These are phyloP conservation scores for Urocolius indicus DNA, from an alignment of 2,113 vertebrate genomes.

Conservation along the genomic window DNA sequence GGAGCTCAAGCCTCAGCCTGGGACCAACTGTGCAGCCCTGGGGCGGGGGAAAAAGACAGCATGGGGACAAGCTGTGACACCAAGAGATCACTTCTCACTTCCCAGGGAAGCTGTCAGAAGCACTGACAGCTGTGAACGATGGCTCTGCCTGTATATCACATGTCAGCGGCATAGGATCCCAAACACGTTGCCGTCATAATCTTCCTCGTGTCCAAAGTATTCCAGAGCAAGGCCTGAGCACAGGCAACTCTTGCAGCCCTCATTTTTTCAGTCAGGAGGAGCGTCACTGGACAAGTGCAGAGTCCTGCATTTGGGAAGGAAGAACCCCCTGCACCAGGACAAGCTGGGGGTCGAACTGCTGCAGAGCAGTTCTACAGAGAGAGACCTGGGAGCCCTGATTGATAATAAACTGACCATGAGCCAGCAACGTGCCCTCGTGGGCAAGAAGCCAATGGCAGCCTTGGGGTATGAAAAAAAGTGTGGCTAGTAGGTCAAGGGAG, in stretches of 20 bases:
- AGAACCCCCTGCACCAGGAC: too few relatives aligned
- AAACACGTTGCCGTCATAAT: background rate
- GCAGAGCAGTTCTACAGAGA: too few relatives aligned
- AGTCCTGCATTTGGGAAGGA: too few relatives aligned
- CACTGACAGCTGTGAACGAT: accelerated
- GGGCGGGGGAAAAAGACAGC: background rate
- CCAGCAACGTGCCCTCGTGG: too few relatives aligned
- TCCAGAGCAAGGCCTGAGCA: background rate
- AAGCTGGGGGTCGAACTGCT: too few relatives aligned
- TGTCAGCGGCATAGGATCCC: accelerated
- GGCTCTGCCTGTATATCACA: background rate
- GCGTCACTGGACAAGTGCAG: too few relatives aligned
- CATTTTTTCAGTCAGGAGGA: background rate
- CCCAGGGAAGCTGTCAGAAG: background rate
- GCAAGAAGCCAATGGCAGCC: too few relatives aligned
- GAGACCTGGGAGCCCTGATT: too few relatives aligned
- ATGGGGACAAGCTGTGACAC: accelerated
- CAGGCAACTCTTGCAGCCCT: background rate
- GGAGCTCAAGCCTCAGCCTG: background rate
- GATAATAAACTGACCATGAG: too few relatives aligned
- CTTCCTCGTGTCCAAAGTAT: background rate
- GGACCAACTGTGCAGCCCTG: background rate
- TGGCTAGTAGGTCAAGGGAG: too few relatives aligned
- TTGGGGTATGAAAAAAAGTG: too few relatives aligned
- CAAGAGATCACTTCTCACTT: background rate